Base-by-base conservation (phyloP, 1,140 invertebrate genomes). In the Drosophila suzukii region DNA sequence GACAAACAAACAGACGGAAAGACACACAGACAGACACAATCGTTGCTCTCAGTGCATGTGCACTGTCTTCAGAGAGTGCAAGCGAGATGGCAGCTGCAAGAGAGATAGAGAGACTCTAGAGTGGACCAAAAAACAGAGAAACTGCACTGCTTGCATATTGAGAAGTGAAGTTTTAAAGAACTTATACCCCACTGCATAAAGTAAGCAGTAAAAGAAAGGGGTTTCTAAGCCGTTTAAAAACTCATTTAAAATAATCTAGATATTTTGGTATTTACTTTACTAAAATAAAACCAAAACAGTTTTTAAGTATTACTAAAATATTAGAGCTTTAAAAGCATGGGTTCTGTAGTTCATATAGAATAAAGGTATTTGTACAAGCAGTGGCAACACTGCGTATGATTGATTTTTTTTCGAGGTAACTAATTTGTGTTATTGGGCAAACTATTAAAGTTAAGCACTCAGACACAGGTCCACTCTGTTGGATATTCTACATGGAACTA, bases 31-130 rank as follows among this genome's bases (percentile, higher is more conserved):
- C 60, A 68, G 36, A 68, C 65, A 15, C 46, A 68, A 68, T 66
- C 61, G 65, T 24, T 51, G 30, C 49, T 62, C 78, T 50, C 78
- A 88, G 83, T 88, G 82, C 82, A 88, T 78, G 58, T 82, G 78
- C 82, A 85, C 78, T 53, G 51, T 57, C 27, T 50, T 34, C 24
- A n/a, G 8, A 6, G 70, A 51, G 43, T 30, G 30, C n/a, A 11
- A n/a, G 34, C 24, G 41, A 46, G 34, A 5, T 20, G 20, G 20
- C 20, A 20, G 2, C 20, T 20, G 53, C 0, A n/a, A 15, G 4
- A 50, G 34, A 36, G 30, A 11, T 6, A 34, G 4, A n/a, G 43
- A 36, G 44, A 11, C 4, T 17, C 8, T 68, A 50, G 36, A 67
- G 60, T 66, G 65, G 61, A 66, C 60, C 65, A 24, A 65, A 32